phyloP scores from a whole-genome alignment of 2,113 vertebrate species.

The Brachionichthys hirsutus region DNA sequence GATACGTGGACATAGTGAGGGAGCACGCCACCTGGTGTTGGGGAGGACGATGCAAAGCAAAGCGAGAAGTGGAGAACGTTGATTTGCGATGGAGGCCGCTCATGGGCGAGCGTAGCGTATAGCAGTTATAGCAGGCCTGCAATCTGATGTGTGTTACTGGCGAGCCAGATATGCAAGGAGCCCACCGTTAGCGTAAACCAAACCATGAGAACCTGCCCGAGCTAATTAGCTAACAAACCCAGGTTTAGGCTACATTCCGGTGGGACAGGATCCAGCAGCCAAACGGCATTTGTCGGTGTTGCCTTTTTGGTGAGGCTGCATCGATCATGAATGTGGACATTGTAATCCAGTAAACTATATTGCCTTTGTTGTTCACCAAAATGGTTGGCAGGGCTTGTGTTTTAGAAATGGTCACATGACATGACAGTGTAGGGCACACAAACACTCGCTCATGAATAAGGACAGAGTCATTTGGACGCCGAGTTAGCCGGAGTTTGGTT shows the following conservation, averaged over 20 bases:
- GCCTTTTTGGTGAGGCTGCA: conserved; percentile 56
- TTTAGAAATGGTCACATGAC: conserved; percentile 50
- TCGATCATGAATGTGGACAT: conserved; percentile 10
- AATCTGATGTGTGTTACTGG: too few relatives aligned
- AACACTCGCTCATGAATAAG: conserved; percentile 54
- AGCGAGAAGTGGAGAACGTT: too few relatives aligned
- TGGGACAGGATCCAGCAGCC: conserved; percentile 10
- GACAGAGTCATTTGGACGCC: conserved; percentile 52
- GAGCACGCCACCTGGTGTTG: too few relatives aligned
- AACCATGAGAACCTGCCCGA: background rate
- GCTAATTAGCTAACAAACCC: conserved; percentile 1
- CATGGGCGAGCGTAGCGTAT: too few relatives aligned
- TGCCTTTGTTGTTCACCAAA: conserved; percentile 19
- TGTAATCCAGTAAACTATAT: too few relatives aligned
- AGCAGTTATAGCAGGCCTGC: too few relatives aligned
- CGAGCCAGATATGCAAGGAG: too few relatives aligned
- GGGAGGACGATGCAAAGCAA: too few relatives aligned
- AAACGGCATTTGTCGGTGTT: conserved; percentile 28
- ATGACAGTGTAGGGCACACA: conserved; percentile 26
- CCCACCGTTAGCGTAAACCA: background rate
- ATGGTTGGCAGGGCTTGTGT: conserved; percentile 14
- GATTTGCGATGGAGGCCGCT: too few relatives aligned
- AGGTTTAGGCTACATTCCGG: conserved; percentile 6
- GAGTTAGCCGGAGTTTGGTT: conserved; percentile 54
- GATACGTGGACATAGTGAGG: too few relatives aligned